Evolutionary conservation across 1,140 invertebrate species (phyloP), one percentile per base, ranked within the genome.

Genomic region (Dendroctonus valens): DNA sequence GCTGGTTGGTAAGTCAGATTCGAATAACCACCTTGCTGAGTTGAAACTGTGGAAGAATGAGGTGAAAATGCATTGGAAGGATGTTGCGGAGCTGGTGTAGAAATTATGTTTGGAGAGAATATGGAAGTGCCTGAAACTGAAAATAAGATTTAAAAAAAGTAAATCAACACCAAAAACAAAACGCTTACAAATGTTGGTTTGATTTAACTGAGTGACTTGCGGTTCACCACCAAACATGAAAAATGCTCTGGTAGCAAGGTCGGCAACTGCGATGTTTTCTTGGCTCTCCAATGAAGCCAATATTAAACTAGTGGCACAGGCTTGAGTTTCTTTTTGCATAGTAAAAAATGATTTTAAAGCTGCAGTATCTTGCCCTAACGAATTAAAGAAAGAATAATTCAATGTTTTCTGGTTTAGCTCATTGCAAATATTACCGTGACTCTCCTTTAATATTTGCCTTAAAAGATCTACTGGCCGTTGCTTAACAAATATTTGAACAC

Each of bases 211-310:
- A 26, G 65, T 64, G 11, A 75, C 72, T 50, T 78, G 76, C 6
- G 83, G 84, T 72, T 96, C 93, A 8, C 90, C 91, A 41, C 96
- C 95, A 78, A 95, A 96, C 61, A 94, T 79, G 74, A 97, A 94
- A 77, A 97, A 96, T 0, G 95, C 94, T 74, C 92, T 86, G 2
- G 91, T 90, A 5, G 96, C 95, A 88, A 91, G 92, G 73, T 97
- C 91, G 46, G 87, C 85, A 0, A 93, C 81, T 72, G 92, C 87
- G 39, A 85, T 84, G 65, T 90, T 89, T 68, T 83, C 85, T 59
- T 83, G 80, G 71, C 79, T 85, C 72, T 86, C 86, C 69, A 86
- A 83, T 48, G 92, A 96, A 0, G 94, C 93, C 51, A 98, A 76
- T 69, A 95, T 89, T 4, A 97, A 80, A 62, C 90, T 90, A 6